These are phyloP conservation scores for Mesorhabditis spiculigera DNA, from an alignment of 2,888 invertebrate genomes.

Conservation along the genomic window DNA sequence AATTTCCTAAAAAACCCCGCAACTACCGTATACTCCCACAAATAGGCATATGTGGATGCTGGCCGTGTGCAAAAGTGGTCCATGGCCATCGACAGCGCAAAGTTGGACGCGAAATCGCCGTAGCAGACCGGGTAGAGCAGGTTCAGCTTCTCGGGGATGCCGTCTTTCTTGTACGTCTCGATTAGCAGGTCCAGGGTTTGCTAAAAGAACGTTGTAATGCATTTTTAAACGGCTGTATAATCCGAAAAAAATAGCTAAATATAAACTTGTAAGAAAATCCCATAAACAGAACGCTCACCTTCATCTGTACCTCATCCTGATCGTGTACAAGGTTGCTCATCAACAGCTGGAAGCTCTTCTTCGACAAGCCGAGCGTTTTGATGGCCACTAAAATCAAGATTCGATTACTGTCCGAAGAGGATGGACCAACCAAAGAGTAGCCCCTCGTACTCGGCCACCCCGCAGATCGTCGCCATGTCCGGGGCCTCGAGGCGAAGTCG, in stretches of 20 bases:
- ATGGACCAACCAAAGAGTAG: conserved; percentile 44
- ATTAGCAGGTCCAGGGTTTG: neutral
- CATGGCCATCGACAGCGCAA: neutral
- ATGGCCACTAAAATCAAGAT: neutral
- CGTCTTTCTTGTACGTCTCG: conserved; percentile 1
- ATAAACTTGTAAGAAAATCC: neutral
- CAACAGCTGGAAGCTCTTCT: neutral
- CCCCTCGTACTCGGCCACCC: conserved; percentile 48
- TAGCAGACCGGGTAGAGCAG: neutral
- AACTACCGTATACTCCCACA: neutral
- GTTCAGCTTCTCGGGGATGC: neutral
- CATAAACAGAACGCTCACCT: neutral
- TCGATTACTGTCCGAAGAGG: neutral
- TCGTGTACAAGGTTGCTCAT: too few relatives aligned
- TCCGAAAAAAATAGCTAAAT: conserved; percentile 27
- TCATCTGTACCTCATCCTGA: too few relatives aligned
- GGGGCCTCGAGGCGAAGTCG: conserved; percentile 39
- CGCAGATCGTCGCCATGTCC: conserved; percentile 39
- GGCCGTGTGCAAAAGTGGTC: neutral
- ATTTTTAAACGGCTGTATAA: conserved; percentile 39
- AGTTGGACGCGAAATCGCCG: neutral
- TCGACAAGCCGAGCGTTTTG: neutral
- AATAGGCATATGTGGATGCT: neutral
- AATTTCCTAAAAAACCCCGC: too few relatives aligned
- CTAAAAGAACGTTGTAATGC: conserved; percentile 16